phyloP scores from a whole-genome alignment of 2,888 invertebrate genomes.

The Eilema caniola region DNA sequence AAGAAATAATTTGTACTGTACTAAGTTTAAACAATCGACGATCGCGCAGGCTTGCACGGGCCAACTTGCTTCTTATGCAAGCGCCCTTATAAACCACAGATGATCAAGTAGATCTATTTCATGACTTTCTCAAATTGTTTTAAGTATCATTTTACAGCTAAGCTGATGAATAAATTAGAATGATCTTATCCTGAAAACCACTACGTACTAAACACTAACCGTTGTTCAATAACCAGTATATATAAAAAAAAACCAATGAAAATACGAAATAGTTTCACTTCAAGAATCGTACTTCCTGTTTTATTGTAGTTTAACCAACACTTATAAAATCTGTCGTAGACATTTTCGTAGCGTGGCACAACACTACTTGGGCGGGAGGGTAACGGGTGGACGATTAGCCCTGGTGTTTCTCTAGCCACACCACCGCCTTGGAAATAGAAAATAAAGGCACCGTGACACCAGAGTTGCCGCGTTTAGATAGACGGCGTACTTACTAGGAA shows the following conservation, averaged over 20 bases:
- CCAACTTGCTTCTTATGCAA: too few relatives aligned
- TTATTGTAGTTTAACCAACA: not conserved
- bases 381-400: constrained; percentile 81
- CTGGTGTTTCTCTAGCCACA: constrained; percentile 74
- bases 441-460: constrained; percentile 81
- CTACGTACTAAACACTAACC: too few relatives aligned
- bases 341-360: constrained; percentile 43
- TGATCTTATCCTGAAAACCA: not conserved
- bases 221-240: not conserved
- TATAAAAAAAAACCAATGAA: not conserved
- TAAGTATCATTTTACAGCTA: too few relatives aligned
- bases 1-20: too few relatives aligned
- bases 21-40: too few relatives aligned
- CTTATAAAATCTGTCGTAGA: constrained; percentile 17
- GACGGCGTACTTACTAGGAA: constrained; percentile 25
- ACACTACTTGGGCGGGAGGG: constrained; percentile 69
- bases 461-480: constrained; percentile 56
- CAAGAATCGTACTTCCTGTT: not conserved
- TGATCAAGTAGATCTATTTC: not conserved
- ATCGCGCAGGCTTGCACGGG: too few relatives aligned
- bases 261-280: not conserved
- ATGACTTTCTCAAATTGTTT: not conserved
- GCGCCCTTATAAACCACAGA: too few relatives aligned
- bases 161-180: too few relatives aligned
- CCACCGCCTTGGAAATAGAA: constrained; percentile 82